Percentiles rank a stretch among this genome's conserved stretches.
Evolutionary conservation across 2,888 invertebrate genomes (phyloP).

Genomic region (Drosophila rellima): DNA sequence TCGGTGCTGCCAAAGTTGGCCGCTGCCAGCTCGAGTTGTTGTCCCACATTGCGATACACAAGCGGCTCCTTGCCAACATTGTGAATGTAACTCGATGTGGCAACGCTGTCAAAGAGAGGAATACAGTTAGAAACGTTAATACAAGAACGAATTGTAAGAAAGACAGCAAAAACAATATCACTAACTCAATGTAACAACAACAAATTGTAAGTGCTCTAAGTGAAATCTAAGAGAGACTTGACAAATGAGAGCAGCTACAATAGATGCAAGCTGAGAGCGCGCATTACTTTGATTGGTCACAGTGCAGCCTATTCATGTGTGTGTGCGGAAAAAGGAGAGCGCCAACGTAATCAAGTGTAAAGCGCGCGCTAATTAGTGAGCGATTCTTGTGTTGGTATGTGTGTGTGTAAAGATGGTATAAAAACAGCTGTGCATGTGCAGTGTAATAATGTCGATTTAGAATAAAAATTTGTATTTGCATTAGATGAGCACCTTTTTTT

Average conservation of each 20-base stretch:
- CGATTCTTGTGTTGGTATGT: too few species aligned
- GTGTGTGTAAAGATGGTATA: background rate
- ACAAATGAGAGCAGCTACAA: background rate
- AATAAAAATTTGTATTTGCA: too few species aligned
- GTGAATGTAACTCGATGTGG: constrained; percentile 86
- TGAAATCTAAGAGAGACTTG: background rate
- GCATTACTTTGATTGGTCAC: too few species aligned
- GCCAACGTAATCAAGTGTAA: background rate
- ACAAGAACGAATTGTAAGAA: too few species aligned
- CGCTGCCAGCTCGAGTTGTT: constrained; percentile 87
- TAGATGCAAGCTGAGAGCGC: too few species aligned
- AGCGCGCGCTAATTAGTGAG: background rate
- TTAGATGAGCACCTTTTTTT: too few species aligned
- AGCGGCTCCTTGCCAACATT: constrained; percentile 87
- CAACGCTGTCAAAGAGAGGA: constrained; percentile 30
- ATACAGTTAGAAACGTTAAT: too few species aligned
- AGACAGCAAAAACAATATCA: too few species aligned
- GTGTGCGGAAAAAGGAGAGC: background rate
- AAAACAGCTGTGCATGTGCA: too few species aligned
- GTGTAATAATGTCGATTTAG: too few species aligned
- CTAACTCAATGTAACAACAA: background rate
- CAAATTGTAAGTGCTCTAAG: background rate
- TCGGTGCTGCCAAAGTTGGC: constrained; percentile 87
- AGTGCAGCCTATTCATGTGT: background rate
- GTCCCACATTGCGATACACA: constrained; percentile 87